Evolutionary conservation across 2,888 invertebrate species (phyloP).

Genomic region (Operophtera brumata): DNA sequence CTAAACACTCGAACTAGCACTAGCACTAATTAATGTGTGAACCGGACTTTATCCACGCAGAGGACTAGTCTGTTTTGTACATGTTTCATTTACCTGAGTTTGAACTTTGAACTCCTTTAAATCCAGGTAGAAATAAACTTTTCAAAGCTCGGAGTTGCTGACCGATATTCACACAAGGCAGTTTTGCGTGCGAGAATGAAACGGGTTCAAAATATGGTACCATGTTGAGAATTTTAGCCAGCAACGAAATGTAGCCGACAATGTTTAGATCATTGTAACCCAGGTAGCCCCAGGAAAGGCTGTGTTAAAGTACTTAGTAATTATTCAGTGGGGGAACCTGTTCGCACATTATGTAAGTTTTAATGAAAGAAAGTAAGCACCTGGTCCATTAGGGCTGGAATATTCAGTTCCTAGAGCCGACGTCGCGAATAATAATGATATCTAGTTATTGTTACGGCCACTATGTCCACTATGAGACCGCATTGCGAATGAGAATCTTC

Average conservation of each 20-base stretch:
- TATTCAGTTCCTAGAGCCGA: slow-evolving; percentile 54
- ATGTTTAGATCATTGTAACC: slow-evolving; percentile 15
- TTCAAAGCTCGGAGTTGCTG: no score
- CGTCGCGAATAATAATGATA: slow-evolving; percentile 57
- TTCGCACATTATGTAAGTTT: slow-evolving; percentile 57
- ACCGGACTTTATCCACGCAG: no score
- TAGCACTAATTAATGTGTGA: no score
- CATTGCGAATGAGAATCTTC: slow-evolving; percentile 8
- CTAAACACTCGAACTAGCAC: no score
- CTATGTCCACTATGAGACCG: slow-evolving; percentile 37
- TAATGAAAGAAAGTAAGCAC: slow-evolving; percentile 59
- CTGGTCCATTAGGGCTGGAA: slow-evolving; percentile 55
- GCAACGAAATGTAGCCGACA: not conserved
- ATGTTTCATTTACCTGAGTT: no score
- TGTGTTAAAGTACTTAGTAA: slow-evolving; percentile 45
- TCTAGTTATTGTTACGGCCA: slow-evolving; percentile 58
- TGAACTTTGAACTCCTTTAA: no score
- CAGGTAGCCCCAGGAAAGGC: slow-evolving; percentile 8
- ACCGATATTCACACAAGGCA: no score
- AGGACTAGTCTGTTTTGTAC: no score
- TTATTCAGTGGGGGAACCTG: slow-evolving; percentile 50
- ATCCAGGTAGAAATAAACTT: no score
- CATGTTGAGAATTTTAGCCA: slow-evolving; percentile 3
- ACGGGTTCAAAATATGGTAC: no score
- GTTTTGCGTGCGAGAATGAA: no score